Evolutionary conservation across 2,113 vertebrate genomes (phyloP), one percentile per base, ranked within the genome.

Genomic region (Stegastes partitus): DNA sequence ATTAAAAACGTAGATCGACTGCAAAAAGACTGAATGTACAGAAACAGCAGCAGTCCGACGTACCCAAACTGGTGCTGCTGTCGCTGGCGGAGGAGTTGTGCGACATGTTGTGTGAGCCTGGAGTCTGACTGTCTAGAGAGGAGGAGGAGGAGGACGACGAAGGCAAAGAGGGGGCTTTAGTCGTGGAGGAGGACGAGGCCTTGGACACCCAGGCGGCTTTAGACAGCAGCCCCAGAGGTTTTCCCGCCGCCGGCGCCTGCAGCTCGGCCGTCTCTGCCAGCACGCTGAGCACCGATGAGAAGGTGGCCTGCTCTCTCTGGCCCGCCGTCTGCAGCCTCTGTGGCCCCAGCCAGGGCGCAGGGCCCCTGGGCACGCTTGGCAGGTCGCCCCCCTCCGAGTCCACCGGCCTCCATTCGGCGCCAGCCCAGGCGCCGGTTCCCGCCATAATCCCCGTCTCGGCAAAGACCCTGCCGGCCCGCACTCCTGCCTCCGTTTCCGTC

Each of bases 11-110:
- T 31, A 31, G 28, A 31, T 34, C 26, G 26, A 28, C 26, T 28
- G 26, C 10, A 34, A 34, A 34, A 34, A 34, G 31, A 34, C 8
- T 7, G 8, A 34, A 1, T 34, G 10, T 9, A 7, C 10, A 2
- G 31, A 34, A 34, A 6, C 31, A 34, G 31, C 31, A 34, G n/a
- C n/a, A n/a, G n/a, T n/a, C n/a, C n/a, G 31, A 34, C 94, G 87
- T 95, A 98, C 98, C 97, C 95, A 96, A 91, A 82, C 81, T 80
- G 77, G 85, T 81, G 78, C 92, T 93, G 84, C 69, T 84, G 89
- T 81, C 92, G 82, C 61, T 90, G 74, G 83, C 86, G 78, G 80
- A 86, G 84, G 81, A 76, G 86, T 69, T 90, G 91, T 90, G 74
- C 21, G 92, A 88, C 1, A 55, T 59, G 25, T 91, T 82, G 25